A percentile compares a stretch with the other conserved stretches of the same genome.
These are phyloP conservation scores for Ariolimax columbianus DNA, from an alignment of 2,888 invertebrate genomes.

Conservation along the genomic window DNA sequence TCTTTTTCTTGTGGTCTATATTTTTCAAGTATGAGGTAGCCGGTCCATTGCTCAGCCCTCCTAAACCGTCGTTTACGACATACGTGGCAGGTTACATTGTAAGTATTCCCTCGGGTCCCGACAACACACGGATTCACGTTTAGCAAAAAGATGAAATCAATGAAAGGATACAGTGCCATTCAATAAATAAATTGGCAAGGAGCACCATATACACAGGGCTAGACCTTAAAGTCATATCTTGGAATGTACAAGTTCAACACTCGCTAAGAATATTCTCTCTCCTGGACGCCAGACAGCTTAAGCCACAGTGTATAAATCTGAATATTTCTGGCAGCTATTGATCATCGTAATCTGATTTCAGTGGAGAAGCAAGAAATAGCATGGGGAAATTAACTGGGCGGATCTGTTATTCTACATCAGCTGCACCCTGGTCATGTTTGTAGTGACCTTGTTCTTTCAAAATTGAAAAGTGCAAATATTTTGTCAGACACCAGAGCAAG, in stretches of 20 bases:
- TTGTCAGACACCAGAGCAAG: not conserved
- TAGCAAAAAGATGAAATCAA: too few species aligned
- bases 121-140: too few species aligned
- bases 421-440: not conserved
- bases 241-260: not conserved
- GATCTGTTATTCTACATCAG: not conserved
- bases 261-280: not conserved
- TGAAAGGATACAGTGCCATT: too few species aligned
- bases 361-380: not conserved
- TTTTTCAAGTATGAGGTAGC: too few species aligned
- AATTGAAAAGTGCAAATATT: not conserved
- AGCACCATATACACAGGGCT: not conserved
- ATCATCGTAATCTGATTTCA: conserved; percentile 1
- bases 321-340: conserved; percentile 23
- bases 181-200: too few species aligned
- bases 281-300: not conserved
- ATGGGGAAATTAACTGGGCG: not conserved
- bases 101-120: too few species aligned
- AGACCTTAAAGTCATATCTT: not conserved
- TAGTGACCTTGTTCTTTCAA: not conserved
- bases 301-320: not conserved
- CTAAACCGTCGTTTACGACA: too few species aligned
- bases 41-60: too few species aligned
- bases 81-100: too few species aligned
- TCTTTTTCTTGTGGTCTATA: too few species aligned